Evolutionary conservation across 1,140 invertebrate genomes (phyloP), one percentile per base, ranked within the genome.

Genomic region (Neodiprion virginianus): DNA sequence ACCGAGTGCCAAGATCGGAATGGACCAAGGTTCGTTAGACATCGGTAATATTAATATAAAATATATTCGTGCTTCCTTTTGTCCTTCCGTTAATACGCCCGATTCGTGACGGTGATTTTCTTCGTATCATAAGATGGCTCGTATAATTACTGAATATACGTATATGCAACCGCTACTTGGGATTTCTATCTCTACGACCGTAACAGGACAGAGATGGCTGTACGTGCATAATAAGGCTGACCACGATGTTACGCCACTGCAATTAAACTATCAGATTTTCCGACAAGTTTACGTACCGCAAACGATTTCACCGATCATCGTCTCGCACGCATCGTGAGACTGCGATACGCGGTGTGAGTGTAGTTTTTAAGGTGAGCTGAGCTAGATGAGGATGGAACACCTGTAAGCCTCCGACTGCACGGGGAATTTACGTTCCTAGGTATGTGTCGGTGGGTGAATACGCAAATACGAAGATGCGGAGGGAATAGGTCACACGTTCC

Each of bases 181-280:
- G 1, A 40, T 40, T 40, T 40, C 2, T 40, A 40, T 40, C 28
- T 40, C 28, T 40, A 2, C 28, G 28, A 40, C 2, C 5, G 28
- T 40, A 40, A 40, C 2, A 40, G 28, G 28, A 40, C 1, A 40
- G 28, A 40, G 28, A 40, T 40, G 28, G 5, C 28, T 1, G 28
- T 40, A 40, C 28, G 28, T 5, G 1, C 5, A 40, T 40, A 40
- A 40, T 40, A 40, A 40, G 28, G 5, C 28, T 40, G 28, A 40
- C 28, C 28, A 40, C 28, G 28, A 40, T 40, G 28, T 40, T 40
- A 40, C 28, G 28, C 28, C 28, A 40, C 28, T 40, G 28, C 28
- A 40, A 40, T 40, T 61, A 61, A 61, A 61, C 53, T 61, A 61
- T 61, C 53, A 12, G 53, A 61, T 61, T 61, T 61, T 61, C 53